Base-by-base conservation (phyloP, 2,797 vertebrate species). In the Gymnothorax javanicus region DNA sequence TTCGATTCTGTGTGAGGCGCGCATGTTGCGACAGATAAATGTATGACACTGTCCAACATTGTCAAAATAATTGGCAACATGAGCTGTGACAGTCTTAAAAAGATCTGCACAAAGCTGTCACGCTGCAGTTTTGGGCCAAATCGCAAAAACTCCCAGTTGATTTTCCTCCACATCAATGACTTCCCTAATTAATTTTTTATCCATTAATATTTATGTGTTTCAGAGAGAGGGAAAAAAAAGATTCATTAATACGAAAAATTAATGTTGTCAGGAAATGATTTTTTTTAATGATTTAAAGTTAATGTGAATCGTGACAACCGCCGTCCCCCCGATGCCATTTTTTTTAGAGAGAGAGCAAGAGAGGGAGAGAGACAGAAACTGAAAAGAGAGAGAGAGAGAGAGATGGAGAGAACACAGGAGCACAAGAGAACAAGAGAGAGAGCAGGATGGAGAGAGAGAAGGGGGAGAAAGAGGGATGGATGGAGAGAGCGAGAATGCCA, bases 201-300 rank as follows among this genome's bases (percentile, higher is more conserved):
- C 92, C 93, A 94, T 94, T 95, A 94, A 96, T 95, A 95, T 95
- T 95, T 94, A 96, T 95, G 92, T 94, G 93, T 87, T 43, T 43
- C 33, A 43, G 86, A 91, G 90, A n/a, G 75, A 43, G 17, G 33
- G 13, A 75, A 79, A 79, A 93, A 93, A 94, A 95, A 94, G 87
- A 94, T 94, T 95, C 91, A 96, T 96, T 95, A 95, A 96, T 67
- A 67, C 20, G 20, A 67, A 67, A 67, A 67, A 1, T 23, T 67
- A 67, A 67, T 95, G 94, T 95, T 87, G 92, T 94, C 94, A 96
- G 92, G 94, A 93, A 92, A 93, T 89, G 94, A 94, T 92, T 92
- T 91, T 94, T 91, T 90, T 93, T 93, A 87, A 90, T 92, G 90
- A 90, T 94, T 93, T 94, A 91, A 95, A 94, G 92, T 94, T 94